Percentiles rank a stretch among this genome's conserved stretches.
Evolutionary conservation across 1,140 invertebrate genomes (phyloP).

Genomic region (Conopomorpha cramerella): DNA sequence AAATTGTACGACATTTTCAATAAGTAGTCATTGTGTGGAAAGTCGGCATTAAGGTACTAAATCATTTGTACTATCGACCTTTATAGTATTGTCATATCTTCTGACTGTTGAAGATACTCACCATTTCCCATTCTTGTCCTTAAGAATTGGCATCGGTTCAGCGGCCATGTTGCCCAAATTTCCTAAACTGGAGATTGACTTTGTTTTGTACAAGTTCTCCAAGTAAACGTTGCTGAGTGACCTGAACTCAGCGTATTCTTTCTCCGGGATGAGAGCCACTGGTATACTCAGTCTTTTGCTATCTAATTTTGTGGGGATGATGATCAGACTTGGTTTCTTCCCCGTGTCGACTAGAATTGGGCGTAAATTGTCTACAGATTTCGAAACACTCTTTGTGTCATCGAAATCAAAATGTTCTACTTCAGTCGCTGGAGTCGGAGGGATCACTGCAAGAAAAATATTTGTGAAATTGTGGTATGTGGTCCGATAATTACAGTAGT

Average conservation of each 20-base stretch:
- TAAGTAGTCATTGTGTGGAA: too few relatives aligned
- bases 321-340: too few relatives aligned
- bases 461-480: neutral
- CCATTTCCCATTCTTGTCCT: constrained; percentile 54
- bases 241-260: constrained; percentile 30
- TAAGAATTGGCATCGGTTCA: constrained; percentile 46
- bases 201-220: constrained; percentile 44
- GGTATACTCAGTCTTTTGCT: constrained; percentile 42
- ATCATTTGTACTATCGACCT: too few relatives aligned
- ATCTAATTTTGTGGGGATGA: too few relatives aligned
- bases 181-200: constrained; percentile 41
- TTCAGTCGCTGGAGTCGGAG: constrained; percentile 32
- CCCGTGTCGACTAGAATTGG: too few relatives aligned
- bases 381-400: constrained; percentile 14
- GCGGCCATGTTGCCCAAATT: constrained; percentile 38
- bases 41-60: too few relatives aligned
- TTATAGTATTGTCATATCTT: too few relatives aligned
- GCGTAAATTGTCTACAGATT: constrained; percentile 37
- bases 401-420: constrained; percentile 27
- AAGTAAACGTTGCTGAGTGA: constrained; percentile 39
- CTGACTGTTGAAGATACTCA: too few relatives aligned
- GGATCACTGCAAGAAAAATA: constrained; percentile 29
- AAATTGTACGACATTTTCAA: too few relatives aligned
- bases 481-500: neutral
- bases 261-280: constrained; percentile 36